Percentiles rank a stretch among this genome's conserved stretches.
phyloP scores from a whole-genome alignment of 2,797 vertebrate genomes.

The Jordanella pulchra region DNA sequence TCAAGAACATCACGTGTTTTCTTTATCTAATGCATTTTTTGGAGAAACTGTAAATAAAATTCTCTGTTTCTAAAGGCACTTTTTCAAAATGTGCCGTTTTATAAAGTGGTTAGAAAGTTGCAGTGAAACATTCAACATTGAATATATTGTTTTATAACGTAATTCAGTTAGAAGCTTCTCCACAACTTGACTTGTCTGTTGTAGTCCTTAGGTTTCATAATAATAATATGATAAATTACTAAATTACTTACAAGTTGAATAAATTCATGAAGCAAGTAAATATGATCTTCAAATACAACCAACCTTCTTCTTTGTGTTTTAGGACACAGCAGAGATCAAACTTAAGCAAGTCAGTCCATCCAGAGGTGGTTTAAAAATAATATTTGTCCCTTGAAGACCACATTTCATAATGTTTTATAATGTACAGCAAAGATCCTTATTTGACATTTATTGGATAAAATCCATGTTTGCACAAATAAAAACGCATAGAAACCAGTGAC shows the following conservation, averaged over 20 bases:
- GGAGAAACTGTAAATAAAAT: too few species aligned
- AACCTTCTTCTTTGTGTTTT: conserved; percentile 43
- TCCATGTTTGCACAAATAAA: not conserved
- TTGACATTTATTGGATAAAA: not conserved
- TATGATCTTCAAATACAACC: conserved; percentile 44
- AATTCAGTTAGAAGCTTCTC: too few species aligned
- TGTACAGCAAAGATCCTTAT: conserved; percentile 13
- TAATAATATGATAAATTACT: not conserved
- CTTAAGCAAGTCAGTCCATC: conserved; percentile 50
- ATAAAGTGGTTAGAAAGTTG: too few species aligned
- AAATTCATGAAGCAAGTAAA: conserved; percentile 15
- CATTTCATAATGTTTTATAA: not conserved
- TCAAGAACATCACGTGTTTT: too few species aligned
- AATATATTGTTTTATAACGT: not conserved
- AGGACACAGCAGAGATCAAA: conserved; percentile 30
- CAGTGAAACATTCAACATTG: too few species aligned
- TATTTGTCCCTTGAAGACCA: conserved; percentile 32
- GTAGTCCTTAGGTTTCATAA: not conserved
- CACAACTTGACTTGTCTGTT: too few species aligned
- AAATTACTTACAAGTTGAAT: not conserved
- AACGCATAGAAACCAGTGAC: not conserved
- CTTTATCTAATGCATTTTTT: too few species aligned
- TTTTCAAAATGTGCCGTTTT: too few species aligned
- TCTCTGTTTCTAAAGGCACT: too few species aligned
- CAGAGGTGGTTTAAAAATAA: conserved; percentile 45